Evolutionary conservation across 2,113 vertebrate species (phyloP).

Genomic region (Malurus elegans): DNA sequence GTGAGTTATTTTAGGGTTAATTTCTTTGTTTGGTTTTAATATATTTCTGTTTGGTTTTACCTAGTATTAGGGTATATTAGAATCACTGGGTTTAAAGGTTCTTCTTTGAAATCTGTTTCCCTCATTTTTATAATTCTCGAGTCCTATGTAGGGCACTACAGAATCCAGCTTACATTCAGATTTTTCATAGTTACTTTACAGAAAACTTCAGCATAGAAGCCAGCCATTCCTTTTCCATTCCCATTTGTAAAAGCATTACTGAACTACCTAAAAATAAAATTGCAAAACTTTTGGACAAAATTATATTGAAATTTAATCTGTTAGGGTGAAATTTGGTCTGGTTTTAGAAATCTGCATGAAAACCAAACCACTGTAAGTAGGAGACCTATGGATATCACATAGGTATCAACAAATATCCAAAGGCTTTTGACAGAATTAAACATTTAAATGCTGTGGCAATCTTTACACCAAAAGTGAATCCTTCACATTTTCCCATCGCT

Average conservation of each 20-base stretch:
- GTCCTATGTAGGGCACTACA: not conserved
- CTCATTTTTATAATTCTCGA: not conserved
- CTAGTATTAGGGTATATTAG: not conserved
- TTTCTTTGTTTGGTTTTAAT: slow-evolving; percentile 10
- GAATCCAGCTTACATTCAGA: not conserved
- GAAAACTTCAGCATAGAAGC: not conserved
- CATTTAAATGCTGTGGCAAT: not conserved
- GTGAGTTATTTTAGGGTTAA: not conserved
- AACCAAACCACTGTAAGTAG: not conserved
- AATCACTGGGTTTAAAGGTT: not conserved
- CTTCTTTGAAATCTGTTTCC: not conserved
- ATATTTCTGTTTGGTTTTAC: not conserved
- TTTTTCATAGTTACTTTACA: not conserved
- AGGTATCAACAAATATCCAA: not conserved
- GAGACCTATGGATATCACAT: not conserved
- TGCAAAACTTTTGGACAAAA: not conserved
- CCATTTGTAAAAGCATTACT: not conserved
- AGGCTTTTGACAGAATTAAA: not conserved
- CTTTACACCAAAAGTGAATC: not conserved
- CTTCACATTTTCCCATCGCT: not conserved
- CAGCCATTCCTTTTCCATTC: not conserved
- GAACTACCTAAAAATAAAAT: not conserved
- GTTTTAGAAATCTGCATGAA: not conserved
- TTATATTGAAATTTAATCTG: not conserved
- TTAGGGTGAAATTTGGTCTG: not conserved